Conservation (phyloP, 2,113 vertebrate species). For the Aegotheles bennettii region DNA sequence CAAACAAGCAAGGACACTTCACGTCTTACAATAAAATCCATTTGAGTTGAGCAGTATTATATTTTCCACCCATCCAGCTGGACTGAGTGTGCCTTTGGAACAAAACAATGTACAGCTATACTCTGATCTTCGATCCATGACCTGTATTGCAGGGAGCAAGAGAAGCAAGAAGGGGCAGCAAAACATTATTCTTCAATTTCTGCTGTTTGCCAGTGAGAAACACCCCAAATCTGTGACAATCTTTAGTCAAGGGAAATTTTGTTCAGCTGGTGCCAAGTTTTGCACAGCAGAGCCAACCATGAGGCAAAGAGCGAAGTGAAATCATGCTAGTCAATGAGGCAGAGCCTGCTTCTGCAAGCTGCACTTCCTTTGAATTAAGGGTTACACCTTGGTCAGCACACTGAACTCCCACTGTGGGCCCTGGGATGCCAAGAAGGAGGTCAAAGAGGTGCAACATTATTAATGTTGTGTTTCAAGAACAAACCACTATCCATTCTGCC, state of each 20-base stretch:
- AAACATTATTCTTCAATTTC: neutral
- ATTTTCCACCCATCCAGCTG: neutral
- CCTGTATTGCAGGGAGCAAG: neutral
- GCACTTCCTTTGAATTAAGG: conserved; percentile 28
- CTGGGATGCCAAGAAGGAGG: neutral
- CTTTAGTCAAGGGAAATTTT: neutral
- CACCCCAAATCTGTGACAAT: neutral
- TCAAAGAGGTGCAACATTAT: conserved; percentile 19
- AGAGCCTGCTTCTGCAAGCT: conserved; percentile 2
- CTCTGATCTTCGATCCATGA: neutral
- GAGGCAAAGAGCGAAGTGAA: neutral
- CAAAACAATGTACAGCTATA: neutral
- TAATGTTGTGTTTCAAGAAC: conserved; percentile 29
- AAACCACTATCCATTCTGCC: neutral
- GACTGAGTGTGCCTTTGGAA: neutral
- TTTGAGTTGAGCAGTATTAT: neutral
- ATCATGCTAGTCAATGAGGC: conserved; percentile 32
- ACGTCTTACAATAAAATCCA: neutral
- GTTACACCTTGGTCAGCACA: conserved; percentile 45
- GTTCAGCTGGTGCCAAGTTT: neutral
- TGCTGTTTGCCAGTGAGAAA: neutral
- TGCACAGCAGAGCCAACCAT: neutral
- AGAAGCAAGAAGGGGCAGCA: neutral
- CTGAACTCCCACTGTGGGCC: neutral
- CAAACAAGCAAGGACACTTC: neutral